Conservation (phyloP, 2,888 invertebrate species). For the Agonum fuliginosum region DNA sequence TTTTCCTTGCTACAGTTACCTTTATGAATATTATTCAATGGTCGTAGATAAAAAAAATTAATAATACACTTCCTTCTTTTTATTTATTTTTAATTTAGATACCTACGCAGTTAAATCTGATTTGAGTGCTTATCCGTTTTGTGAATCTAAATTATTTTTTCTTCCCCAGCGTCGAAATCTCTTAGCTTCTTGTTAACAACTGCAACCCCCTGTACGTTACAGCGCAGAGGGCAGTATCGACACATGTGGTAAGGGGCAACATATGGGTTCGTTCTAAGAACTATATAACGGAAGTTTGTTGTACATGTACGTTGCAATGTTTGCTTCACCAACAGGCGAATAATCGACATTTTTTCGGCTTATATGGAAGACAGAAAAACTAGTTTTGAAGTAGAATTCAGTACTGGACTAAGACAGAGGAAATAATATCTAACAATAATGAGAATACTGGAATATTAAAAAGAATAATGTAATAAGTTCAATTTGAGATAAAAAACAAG, state of each 20-base stretch:
- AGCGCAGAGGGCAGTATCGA: background rate
- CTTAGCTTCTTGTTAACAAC: background rate
- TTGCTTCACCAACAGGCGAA: conserved; percentile 16
- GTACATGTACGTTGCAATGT: background rate
- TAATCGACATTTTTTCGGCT: conserved; percentile 30
- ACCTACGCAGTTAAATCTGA: too few species aligned
- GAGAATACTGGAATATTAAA: background rate
- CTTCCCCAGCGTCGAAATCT: background rate
- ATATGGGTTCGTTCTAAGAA: background rate
- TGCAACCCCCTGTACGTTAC: background rate
- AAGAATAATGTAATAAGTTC: too few species aligned
- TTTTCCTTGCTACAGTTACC: too few species aligned
- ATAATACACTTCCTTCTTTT: too few species aligned
- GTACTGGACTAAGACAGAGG: conserved; percentile 16
- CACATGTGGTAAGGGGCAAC: background rate
- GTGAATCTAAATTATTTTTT: too few species aligned
- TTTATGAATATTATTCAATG: too few species aligned
- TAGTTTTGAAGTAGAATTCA: conserved; percentile 19
- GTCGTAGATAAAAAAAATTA: too few species aligned
- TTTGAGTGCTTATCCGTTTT: too few species aligned
- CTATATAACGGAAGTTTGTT: conserved; percentile 8
- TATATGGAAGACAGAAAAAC: conserved; percentile 41
- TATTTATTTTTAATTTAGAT: too few species aligned
- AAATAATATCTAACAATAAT: conserved; percentile 5
- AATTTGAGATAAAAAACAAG: too few species aligned